phyloP scores from a whole-genome alignment of 2,888 invertebrate genomes.

The Arctia plantaginis region DNA sequence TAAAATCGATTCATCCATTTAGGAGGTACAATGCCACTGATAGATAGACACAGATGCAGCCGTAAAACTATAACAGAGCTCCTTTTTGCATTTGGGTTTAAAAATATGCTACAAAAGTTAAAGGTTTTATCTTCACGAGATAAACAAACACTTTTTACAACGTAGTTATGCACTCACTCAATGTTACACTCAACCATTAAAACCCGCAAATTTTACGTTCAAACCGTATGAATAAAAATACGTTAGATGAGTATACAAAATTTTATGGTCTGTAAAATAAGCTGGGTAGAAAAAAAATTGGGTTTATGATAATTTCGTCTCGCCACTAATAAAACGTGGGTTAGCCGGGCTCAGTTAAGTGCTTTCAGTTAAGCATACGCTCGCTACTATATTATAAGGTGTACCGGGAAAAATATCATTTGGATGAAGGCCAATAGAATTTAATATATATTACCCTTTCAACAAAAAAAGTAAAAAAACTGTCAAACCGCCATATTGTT shows the following conservation, averaged over 20 bases:
- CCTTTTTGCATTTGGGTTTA: background rate
- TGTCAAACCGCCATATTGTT: background rate
- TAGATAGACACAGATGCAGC: background rate
- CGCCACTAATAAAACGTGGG: slow-evolving; percentile 49
- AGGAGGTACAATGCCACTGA: background rate
- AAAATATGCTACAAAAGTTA: slow-evolving; percentile 1
- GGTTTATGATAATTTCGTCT: slow-evolving; percentile 52
- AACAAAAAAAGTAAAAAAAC: background rate
- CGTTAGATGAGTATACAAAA: slow-evolving; percentile 52
- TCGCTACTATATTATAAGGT: slow-evolving; percentile 4
- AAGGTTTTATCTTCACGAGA: slow-evolving; percentile 13
- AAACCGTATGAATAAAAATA: slow-evolving; percentile 56
- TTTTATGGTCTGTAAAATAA: slow-evolving; percentile 59
- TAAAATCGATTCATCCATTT: background rate
- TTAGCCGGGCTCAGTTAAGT: slow-evolving; percentile 28
- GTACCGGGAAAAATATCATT: background rate
- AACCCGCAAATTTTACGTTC: slow-evolving; percentile 54
- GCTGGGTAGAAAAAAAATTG: slow-evolving; percentile 48
- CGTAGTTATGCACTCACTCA: slow-evolving; percentile 34
- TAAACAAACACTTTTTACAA: slow-evolving; percentile 43
- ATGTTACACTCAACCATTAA: slow-evolving; percentile 41
- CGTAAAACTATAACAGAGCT: background rate
- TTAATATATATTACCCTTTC: background rate
- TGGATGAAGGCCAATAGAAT: background rate
- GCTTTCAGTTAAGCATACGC: slow-evolving; percentile 12